phyloP scores from a whole-genome alignment of 1,140 invertebrate genomes.

The Habropoda laboriosa region DNA sequence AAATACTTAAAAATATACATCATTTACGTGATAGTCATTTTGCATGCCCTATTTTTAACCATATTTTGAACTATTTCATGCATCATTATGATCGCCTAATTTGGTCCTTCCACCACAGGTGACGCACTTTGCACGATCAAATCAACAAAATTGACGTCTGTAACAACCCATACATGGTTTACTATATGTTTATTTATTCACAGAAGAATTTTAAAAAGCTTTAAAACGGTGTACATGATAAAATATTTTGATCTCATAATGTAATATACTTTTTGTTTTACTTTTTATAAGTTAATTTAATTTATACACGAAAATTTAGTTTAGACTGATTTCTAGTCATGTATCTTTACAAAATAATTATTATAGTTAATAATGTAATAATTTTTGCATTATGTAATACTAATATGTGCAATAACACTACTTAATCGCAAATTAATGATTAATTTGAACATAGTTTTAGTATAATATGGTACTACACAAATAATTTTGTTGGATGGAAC shows the following conservation, averaged over 20 bases:
- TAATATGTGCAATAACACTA: constrained; percentile 46
- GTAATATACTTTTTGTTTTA: constrained; percentile 37
- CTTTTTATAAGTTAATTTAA: constrained; percentile 37
- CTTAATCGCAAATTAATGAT: constrained; percentile 37
- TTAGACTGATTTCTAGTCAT: constrained; percentile 35
- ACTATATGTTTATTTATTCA: constrained; percentile 23
- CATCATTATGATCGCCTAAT: neutral
- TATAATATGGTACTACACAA: constrained; percentile 5
- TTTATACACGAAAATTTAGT: constrained; percentile 37
- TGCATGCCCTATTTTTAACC: no score
- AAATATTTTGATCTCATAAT: constrained; percentile 57
- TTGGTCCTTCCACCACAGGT: neutral
- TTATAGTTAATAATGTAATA: constrained; percentile 32
- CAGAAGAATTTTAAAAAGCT: constrained; percentile 10
- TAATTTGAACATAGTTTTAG: constrained; percentile 30
- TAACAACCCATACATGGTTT: neutral
- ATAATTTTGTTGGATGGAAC: neutral
- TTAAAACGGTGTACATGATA: constrained; percentile 41
- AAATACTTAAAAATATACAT: neutral
- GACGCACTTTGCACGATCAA: neutral
- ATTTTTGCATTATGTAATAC: constrained; percentile 27
- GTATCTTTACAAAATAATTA: constrained; percentile 43
- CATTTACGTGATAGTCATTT: constrained; percentile 3
- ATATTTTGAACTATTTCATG: no score
- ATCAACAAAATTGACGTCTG: neutral